Base-by-base conservation (phyloP, 2,888 invertebrate genomes). In the Eupithecia tripunctaria region DNA sequence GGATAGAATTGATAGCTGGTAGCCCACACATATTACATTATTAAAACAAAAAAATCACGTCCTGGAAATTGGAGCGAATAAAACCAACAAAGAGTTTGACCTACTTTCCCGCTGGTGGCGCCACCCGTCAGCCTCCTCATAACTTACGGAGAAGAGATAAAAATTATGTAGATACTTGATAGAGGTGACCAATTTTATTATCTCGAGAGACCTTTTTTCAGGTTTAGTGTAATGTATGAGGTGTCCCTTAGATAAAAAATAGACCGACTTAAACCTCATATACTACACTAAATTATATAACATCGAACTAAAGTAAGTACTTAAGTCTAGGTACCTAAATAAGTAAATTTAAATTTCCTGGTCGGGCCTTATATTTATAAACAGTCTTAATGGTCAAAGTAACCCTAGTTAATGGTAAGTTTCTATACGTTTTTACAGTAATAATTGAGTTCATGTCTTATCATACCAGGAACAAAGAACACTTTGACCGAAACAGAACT, bases 51-150 rank as follows among this genome's bases (percentile, higher is more conserved):
- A 63, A 63, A 32, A 32, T 63, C n/a, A 14, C 32, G 21, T 60
- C 10, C 27, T 66, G 6, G 18, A 68, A 73, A 65, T 43, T 65
- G 84, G 82, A 85, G 66, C 59, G 68, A 32, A 71, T 64, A 47
- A 69, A 67, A 38, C 43, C 67, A 70, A 36, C 64, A 67, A 70
- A 73, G 56, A 69, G 67, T 74, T 72, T 71, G 74, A 74, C 74
- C 68, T 68, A 68, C 71, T 70, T 74, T 74, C 65, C 56, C 21
- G 27, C 3, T 64, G 63, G 68, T 65, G 68, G 71, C 74, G 71
- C 71, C 62, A 65, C 68, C 68, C 47, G 51, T 51, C 41, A 63
- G 32, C 69, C 67, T 68, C 27, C 68, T 73, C 63, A 59, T 70
- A 38, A 69, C 59, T 71, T 64, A 68, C 38, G 7, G 56, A 64